A percentile compares a stretch with the other conserved stretches of the same genome.
These are phyloP conservation scores for Rhynchonycteris naso DNA, from an alignment of 2,797 vertebrate species.

Conservation along the genomic window DNA sequence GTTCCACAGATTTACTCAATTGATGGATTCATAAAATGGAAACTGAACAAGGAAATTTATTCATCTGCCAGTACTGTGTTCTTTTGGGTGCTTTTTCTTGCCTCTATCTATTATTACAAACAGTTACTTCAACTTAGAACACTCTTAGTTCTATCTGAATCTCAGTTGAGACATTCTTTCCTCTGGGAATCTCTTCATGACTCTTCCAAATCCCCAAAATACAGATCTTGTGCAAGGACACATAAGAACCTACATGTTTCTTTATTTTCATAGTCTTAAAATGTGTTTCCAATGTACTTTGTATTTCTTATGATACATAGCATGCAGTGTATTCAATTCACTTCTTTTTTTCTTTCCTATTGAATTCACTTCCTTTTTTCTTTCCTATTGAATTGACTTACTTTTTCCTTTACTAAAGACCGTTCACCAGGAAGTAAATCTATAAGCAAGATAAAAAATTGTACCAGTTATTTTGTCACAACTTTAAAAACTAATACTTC, in stretches of 20 bases:
- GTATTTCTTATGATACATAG: background rate
- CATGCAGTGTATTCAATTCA: background rate
- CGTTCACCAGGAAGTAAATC: background rate
- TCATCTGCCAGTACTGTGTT: background rate
- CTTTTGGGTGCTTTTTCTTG: background rate
- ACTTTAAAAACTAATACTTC: background rate
- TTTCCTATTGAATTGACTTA: no score
- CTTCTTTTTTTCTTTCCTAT: background rate
- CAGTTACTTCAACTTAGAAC: background rate
- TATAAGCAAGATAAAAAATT: background rate
- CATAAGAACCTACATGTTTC: conserved; percentile 16
- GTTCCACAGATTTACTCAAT: background rate
- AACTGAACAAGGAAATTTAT: background rate
- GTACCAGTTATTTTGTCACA: background rate
- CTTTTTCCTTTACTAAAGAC: background rate
- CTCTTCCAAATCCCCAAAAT: background rate
- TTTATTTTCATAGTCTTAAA: conserved; percentile 19
- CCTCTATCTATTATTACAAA: background rate
- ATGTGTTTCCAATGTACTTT: background rate
- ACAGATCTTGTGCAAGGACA: background rate
- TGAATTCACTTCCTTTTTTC: conserved; percentile 19
- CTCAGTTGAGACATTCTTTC: background rate
- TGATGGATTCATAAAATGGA: background rate
- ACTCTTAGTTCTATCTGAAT: background rate
- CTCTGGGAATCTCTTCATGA: background rate